Evolutionary conservation across 1,140 invertebrate species (phyloP), one percentile per base, ranked within the genome.

Genomic region (Aleiodes sp.): DNA sequence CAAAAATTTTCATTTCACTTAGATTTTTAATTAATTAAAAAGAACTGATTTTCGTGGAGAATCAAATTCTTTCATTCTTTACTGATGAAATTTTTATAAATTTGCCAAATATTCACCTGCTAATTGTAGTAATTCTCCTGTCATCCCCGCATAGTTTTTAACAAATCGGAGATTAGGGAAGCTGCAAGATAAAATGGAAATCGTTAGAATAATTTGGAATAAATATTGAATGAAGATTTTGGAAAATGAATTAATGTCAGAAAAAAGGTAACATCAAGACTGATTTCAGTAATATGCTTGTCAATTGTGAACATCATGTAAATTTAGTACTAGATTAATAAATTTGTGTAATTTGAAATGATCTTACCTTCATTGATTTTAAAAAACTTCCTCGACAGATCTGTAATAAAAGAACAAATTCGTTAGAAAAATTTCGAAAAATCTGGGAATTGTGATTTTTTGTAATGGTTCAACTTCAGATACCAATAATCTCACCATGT

Each of bases 271-370:
- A 65, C 80, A 80, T 75, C 80, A 80, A 78, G 43, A 56, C n/a
- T 70, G 43, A 26, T 14, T 59, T 80, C 78, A 79, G 78, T 73
- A 73, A 80, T 80, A 80, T 80, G 79, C 78, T 79, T 79, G 78
- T 80, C 71, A 68, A 74, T 37, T 41, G 28, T 33, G 24, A 52
- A 60, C 70, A 72, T 72, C 70, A 72, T 61, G 56, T 70, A 46
- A 63, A 29, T 16, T 59, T 52, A 65, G 60, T 31, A n/a, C 9
- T 29, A 59, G n/a, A 43, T 65, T 3, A 21, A 33, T n/a, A 52
- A 52, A 77, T 72, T 73, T 78, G 75, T 60, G 33, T 8, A 62
- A 41, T 60, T 60, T 37, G 29, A 52, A 59, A 37, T 52, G 24
- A 43, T 35, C 52, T 65, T 24, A 69, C 61, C 73, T 76, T 78